A percentile compares a stretch with the other conserved stretches of the same genome.
Conservation (phyloP, 2,797 vertebrate genomes). For the Cetoscarus ocellatus region DNA sequence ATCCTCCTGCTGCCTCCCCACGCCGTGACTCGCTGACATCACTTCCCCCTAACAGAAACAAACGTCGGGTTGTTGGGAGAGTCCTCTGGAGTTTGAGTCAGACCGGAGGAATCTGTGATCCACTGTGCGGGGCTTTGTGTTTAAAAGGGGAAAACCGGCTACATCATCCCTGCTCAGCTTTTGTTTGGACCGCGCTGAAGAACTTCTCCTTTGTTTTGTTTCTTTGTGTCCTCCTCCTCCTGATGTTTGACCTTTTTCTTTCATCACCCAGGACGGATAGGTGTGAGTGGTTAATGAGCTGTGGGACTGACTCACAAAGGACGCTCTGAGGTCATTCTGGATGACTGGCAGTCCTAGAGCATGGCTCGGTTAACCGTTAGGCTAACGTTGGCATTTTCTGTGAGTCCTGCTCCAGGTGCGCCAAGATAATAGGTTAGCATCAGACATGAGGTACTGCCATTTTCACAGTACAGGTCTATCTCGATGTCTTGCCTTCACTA, state of each 20-base stretch:
- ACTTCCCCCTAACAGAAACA: constrained; percentile 81
- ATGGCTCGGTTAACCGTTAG: too few species aligned
- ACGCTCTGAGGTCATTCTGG: constrained; percentile 36
- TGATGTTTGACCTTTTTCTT: constrained; percentile 33
- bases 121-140: constrained; percentile 77
- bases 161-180: constrained; percentile 69
- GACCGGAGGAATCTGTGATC: constrained; percentile 78
- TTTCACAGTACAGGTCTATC: too few species aligned
- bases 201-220: constrained; percentile 62
- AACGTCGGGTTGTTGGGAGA: constrained; percentile 82
- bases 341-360: constrained; percentile 33
- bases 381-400: too few species aligned
- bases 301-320: constrained; percentile 39
- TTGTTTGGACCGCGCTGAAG: constrained; percentile 61
- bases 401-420: too few species aligned
- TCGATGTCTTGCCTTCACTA: too few species aligned
- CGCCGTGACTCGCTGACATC: constrained; percentile 74
- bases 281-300: constrained; percentile 54
- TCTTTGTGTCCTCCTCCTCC: constrained; percentile 10
- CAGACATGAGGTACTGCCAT: too few species aligned
- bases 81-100: constrained; percentile 77
- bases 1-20: constrained; percentile 45
- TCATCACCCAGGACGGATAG: constrained; percentile 45
- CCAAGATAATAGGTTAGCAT: too few species aligned
- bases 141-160: constrained; percentile 81